A percentile compares a stretch with the other conserved stretches of the same genome.
Evolutionary conservation across 2,888 invertebrate genomes (phyloP).

Genomic region (Venusia cambrica): DNA sequence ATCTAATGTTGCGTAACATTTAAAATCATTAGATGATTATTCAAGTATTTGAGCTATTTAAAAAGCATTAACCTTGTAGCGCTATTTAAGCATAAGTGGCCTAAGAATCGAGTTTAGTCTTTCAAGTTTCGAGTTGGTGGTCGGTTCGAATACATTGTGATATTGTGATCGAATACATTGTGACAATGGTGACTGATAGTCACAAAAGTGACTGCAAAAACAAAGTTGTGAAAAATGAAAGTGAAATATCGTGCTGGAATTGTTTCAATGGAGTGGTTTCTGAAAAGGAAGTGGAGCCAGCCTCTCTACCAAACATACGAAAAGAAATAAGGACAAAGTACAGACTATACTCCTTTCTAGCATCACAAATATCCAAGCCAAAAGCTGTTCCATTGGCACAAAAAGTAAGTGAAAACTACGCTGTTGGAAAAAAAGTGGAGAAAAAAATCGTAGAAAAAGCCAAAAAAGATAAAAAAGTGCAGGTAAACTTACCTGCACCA

Average conservation of each 20-base stretch:
- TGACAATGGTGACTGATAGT: constrained; percentile 33
- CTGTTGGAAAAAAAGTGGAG: constrained; percentile 56
- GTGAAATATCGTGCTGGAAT: constrained; percentile 63
- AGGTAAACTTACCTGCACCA: too few relatives aligned
- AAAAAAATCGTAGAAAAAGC: constrained; percentile 42
- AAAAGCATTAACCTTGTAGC: constrained; percentile 49
- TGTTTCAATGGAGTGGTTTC: constrained; percentile 50
- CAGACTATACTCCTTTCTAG: constrained; percentile 60
- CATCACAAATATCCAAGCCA: constrained; percentile 57
- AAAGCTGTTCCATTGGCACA: constrained; percentile 61
- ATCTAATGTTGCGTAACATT: constrained; percentile 48
- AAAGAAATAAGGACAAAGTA: constrained; percentile 53
- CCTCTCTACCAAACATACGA: constrained; percentile 53
- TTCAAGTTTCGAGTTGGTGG: constrained; percentile 22
- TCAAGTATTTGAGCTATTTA: constrained; percentile 55
- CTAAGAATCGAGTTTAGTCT: constrained; percentile 49
- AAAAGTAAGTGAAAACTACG: constrained; percentile 59
- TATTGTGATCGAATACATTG: too few relatives aligned
- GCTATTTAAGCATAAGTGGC: constrained; percentile 53
- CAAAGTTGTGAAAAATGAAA: constrained; percentile 33
- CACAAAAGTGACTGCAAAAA: constrained; percentile 32
- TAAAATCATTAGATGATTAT: constrained; percentile 50
- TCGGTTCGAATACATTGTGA: constrained; percentile 23
- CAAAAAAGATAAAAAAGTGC: constrained; percentile 18
- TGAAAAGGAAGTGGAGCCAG: constrained; percentile 34